Evolutionary conservation across 2,113 vertebrate genomes (phyloP).

Genomic region (Thinocorus orbignyianus): DNA sequence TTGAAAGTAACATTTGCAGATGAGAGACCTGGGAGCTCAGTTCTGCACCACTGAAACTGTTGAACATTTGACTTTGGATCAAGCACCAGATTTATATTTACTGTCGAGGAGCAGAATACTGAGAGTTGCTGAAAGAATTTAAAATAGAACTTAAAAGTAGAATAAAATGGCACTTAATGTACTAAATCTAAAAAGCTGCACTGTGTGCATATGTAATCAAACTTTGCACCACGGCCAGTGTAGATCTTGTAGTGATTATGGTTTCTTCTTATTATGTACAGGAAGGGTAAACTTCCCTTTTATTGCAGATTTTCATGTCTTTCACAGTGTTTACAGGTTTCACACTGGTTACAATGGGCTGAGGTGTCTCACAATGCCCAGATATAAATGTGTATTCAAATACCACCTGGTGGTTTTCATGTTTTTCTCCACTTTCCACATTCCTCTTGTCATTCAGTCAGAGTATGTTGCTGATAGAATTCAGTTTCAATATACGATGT

Average conservation of each 20-base stretch:
- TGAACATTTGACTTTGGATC: neutral
- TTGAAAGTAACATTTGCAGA: neutral
- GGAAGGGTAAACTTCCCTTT: neutral
- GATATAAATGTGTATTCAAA: neutral
- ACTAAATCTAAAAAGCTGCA: neutral
- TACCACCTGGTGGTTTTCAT: neutral
- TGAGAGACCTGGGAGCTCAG: neutral
- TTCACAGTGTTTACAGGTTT: neutral
- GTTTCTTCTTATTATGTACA: neutral
- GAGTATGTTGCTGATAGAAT: neutral
- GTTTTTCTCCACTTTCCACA: neutral
- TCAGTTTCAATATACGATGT: neutral
- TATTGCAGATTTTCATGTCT: neutral
- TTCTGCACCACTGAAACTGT: neutral
- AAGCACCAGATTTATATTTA: neutral
- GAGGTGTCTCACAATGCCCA: neutral
- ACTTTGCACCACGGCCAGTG: neutral
- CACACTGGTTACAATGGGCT: neutral
- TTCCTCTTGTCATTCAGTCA: neutral
- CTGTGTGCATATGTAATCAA: neutral
- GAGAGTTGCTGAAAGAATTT: neutral
- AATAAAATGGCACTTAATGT: neutral
- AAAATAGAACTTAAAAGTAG: neutral
- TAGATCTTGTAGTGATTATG: neutral
- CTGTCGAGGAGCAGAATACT: neutral